Evolutionary conservation across 2,888 invertebrate genomes (phyloP), one percentile per base, ranked within the genome.

Genomic region (Lasius fuliginosus): DNA sequence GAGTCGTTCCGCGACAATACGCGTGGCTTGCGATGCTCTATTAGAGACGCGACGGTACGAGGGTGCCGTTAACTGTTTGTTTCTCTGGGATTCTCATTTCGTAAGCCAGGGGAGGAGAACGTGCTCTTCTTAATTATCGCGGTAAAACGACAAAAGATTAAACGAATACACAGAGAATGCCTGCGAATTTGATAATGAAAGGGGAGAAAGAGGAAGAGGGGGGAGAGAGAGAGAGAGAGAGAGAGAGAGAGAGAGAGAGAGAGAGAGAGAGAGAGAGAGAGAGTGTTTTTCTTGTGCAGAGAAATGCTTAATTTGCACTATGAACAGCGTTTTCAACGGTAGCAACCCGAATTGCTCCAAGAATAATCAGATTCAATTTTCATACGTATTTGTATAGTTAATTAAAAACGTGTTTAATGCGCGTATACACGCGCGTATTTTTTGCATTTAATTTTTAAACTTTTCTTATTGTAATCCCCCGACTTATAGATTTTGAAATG

Each of bases 101-200:
- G 56, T 42, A 18, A 77, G 18, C 56, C 12, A 15, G 15, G 12
- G 33, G n/a, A 30, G 30, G 56, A 56, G 30, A 46, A 23, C 36
- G 15, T 12, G 27, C 8, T n/a, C 15, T 42, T 33, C 27, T 69
- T 69, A 69, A 69, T 58, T 79, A 58, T 69, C 6, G 15, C 12
- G 42, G 12, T 76, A 53, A 27, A 67, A n/a, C 40, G 77, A 69
- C 33, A 79, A 79, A 69, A 53, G 36, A 2, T 53, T 67, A 56
- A 49, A 67, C 65, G 36, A 67, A 56, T 53, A 1, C 56, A 40
- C 15, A 15, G 15, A 46, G 12, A 12, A 53, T 42, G 23, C 3
- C 0, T 33, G 18, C 1, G 58, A 69, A 77, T 33, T 56, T 58
- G 9, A 58, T 23, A 42, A 58, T 27, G 42, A 69, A 58, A 58